A percentile compares a stretch with the other conserved stretches of the same genome.
phyloP scores from a whole-genome alignment of 2,797 vertebrate species.

The Psittacula derbiana region DNA sequence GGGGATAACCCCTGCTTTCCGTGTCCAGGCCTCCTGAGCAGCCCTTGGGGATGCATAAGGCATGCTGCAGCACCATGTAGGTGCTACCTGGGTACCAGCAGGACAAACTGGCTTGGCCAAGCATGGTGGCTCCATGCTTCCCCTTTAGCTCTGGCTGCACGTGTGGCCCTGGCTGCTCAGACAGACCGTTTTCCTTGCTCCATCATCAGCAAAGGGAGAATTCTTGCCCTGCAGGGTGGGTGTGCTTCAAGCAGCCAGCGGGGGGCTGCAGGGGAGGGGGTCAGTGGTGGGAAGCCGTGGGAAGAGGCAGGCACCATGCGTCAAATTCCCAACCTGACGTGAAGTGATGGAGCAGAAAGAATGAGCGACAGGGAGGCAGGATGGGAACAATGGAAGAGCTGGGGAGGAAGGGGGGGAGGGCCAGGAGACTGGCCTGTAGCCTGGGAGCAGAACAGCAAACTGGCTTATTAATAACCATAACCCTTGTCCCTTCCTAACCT shows the following conservation, averaged over 20 bases:
- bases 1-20: not conserved
- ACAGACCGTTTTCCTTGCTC: not conserved
- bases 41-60: not conserved
- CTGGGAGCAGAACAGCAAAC: conserved; percentile 3
- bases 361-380: not conserved
- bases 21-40: not conserved
- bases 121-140: not conserved
- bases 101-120: not conserved
- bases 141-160: not conserved
- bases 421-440: not conserved
- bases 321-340: not conserved
- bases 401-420: not conserved
- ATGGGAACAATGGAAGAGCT: not conserved
- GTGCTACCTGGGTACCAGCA: not conserved
- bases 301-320: not conserved
- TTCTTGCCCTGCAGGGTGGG: no score
- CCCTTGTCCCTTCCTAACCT: conserved; percentile 22
- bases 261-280: not conserved
- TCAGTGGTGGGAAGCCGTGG: not conserved
- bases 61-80: not conserved
- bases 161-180: not conserved
- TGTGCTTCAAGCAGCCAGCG: not conserved
- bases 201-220: not conserved
- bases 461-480: conserved; percentile 29
- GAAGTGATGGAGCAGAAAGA: conserved; percentile 42